Conservation (phyloP, 2,797 vertebrate genomes). For the Tamandua tetradactyla region DNA sequence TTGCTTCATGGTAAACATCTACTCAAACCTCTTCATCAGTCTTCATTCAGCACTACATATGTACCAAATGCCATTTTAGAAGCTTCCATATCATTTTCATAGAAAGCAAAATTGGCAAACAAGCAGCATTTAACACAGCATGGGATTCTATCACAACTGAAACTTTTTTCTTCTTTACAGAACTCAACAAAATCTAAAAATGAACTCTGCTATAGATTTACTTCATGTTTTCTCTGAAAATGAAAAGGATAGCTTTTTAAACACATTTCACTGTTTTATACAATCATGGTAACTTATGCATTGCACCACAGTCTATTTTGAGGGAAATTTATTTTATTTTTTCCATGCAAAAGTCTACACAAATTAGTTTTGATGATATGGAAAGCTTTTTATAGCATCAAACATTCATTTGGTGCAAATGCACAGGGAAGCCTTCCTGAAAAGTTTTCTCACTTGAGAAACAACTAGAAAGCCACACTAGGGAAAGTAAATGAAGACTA, state of each 20-base stretch:
- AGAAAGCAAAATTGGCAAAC: conserved; percentile 94
- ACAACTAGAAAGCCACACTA: conserved; percentile 92
- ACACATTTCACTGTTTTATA: conserved; percentile 89
- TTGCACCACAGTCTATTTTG: conserved; percentile 91
- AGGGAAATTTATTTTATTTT: conserved; percentile 86
- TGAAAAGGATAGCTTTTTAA: conserved; percentile 91
- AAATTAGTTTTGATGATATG: conserved; percentile 92
- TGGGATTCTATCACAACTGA: conserved; percentile 95
- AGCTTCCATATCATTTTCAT: conserved; percentile 94
- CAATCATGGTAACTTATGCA: conserved; percentile 91
- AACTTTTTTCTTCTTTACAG: conserved; percentile 92
- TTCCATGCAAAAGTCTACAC: conserved; percentile 90
- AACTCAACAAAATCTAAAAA: conserved; percentile 97
- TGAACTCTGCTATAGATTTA: conserved; percentile 95
- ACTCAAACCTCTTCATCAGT: conserved; percentile 89
- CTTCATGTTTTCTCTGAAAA: conserved; percentile 93
- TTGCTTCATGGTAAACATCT: conserved; percentile 92
- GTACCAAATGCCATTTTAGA: conserved; percentile 94
- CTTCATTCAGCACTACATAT: conserved; percentile 95
- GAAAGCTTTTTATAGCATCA: conserved; percentile 94
- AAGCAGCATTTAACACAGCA: conserved; percentile 97
- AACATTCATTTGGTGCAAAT: conserved; percentile 93
- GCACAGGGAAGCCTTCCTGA: conserved; percentile 92
- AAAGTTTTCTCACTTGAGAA: conserved; percentile 92
- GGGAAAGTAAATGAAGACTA: conserved; percentile 86